phyloP scores from a whole-genome alignment of 2,113 vertebrate genomes.

The Myrmophylax atrothorax region DNA sequence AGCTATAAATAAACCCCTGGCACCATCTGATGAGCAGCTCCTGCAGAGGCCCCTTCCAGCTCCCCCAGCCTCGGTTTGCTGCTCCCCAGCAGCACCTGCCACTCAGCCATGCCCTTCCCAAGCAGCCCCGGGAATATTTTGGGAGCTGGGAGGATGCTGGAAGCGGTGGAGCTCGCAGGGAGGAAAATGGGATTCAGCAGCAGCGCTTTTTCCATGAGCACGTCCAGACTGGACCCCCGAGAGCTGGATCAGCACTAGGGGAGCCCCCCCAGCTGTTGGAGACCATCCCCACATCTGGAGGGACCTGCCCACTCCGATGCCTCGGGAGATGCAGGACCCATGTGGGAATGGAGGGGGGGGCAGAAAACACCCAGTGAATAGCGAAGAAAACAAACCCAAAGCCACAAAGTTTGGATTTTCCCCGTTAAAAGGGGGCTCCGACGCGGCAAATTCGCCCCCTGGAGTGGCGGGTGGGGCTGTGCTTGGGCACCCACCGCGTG shows the following conservation, averaged over 20 bases:
- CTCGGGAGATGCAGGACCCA: neutral
- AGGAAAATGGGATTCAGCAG: neutral
- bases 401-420: neutral
- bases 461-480: constrained; percentile 42
- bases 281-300: neutral
- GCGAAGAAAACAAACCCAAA: neutral
- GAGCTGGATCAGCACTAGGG: neutral
- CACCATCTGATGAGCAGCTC: neutral
- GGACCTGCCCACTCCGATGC: neutral
- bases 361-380: neutral
- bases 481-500: too few relatives aligned
- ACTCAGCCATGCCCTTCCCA: neutral
- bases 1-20: constrained; percentile 31
- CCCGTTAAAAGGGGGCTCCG: neutral
- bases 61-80: neutral
- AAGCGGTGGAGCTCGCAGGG: neutral
- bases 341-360: neutral
- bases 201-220: neutral
- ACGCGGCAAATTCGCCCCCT: neutral
- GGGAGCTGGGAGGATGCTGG: neutral
- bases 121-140: neutral
- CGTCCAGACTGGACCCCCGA: neutral
- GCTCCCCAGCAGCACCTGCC: neutral
- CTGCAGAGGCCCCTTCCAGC: neutral
- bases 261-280: neutral